Evolutionary conservation across 35 echinoderm and acorn worm species (phyloP), one percentile per base, ranked within the genome.

Genomic region (Heliocidaris tuberculata): DNA sequence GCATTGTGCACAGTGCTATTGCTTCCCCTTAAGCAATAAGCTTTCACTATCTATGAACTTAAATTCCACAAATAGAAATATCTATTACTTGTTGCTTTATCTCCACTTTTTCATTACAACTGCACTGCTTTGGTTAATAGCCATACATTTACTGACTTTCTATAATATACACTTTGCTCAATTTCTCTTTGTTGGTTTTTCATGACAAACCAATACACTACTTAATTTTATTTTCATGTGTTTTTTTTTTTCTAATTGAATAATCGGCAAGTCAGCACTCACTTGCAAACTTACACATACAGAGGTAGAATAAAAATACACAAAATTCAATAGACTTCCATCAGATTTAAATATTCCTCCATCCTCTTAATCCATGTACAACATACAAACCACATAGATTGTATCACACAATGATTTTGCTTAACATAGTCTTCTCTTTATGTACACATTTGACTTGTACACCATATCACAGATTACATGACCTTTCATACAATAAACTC

Each of bases 221-320:
- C 27, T 78, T 78, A 78, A 7, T 78, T 7, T 56, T 78, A 7
- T 71, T 78, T 78, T 78, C 65, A 78, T 78, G 15, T 7, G 15
- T 7, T 78, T 78, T n/a, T 6, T 78, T 78, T 78, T 24, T 78
- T 78, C 65, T 78, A 27, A n/a, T 78, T 78, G 52, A 56, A 56
- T 56, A 78, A 29, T 78, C 27, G 65, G 65, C 65, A 78, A 78
- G 65, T 78, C 27, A 78, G 65, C 65, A 78, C 87, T 47, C 87
- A 48, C 87, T 89, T 89, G 31, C 87, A 89, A 89, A 89, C 87
- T 89, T 89, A 89, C 87, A 89, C 87, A 48, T 89, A 89, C 87
- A 89, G 87, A 89, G 87, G 87, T 89, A 89, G 87, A 89, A 89
- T 89, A 89, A 89, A 47, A 48, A 89, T 89, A 89, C 87, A 89